phyloP scores from a whole-genome alignment of 2,113 vertebrate species.

The Psittacula cyanocephala region DNA sequence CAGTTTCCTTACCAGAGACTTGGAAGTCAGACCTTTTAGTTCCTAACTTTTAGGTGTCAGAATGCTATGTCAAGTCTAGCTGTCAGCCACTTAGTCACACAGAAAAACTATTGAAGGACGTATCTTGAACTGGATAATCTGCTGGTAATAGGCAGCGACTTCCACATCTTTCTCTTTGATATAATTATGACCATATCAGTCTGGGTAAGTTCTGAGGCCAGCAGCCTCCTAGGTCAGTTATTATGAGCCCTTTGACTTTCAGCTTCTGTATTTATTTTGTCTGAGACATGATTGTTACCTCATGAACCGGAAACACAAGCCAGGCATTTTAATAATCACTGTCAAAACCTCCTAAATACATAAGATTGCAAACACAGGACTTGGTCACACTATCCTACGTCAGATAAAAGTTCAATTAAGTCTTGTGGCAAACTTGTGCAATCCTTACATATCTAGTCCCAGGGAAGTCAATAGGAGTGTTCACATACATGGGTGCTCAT shows the following conservation, averaged over 20 bases:
- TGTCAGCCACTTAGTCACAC: not conserved
- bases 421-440: conserved; percentile 31
- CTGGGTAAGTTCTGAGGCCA: not conserved
- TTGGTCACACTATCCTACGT: conserved; percentile 48
- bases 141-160: not conserved
- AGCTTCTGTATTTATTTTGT: conserved; percentile 27
- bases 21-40: not conserved
- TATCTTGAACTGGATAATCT: not conserved
- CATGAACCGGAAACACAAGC: conserved; percentile 55
- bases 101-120: not conserved
- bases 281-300: conserved; percentile 20
- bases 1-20: not conserved
- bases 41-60: not conserved
- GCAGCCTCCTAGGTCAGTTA: not conserved
- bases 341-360: conserved; percentile 10
- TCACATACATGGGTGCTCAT: not conserved
- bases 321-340: conserved; percentile 52
- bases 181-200: not conserved
- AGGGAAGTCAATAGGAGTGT: not conserved
- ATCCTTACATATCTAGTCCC: not conserved
- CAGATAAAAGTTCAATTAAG: conserved; percentile 56
- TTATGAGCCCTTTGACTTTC: conserved; percentile 11
- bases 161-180: not conserved
- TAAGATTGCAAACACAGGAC: conserved; percentile 11
- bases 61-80: not conserved